Percentiles rank a stretch among this genome's conserved stretches.
phyloP scores from a whole-genome alignment of 2,797 vertebrate species.

The Notoglanidium macrostoma region DNA sequence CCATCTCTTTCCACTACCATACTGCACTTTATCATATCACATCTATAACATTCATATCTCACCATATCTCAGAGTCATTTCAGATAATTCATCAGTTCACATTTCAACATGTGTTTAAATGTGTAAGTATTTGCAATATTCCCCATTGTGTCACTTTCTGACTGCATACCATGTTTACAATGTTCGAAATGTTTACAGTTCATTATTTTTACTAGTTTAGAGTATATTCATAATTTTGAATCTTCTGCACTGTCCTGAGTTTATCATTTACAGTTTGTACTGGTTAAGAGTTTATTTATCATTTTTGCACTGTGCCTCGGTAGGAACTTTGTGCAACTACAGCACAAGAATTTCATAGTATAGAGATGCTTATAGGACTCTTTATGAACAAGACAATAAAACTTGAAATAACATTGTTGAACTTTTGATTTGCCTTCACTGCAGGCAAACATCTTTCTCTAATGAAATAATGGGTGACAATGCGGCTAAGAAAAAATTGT shows the following conservation, averaged over 20 bases:
- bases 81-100: neutral
- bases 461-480: neutral
- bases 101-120: neutral
- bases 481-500: neutral
- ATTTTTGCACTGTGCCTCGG: neutral
- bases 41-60: neutral
- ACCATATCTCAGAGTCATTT: neutral
- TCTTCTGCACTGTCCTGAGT: no score
- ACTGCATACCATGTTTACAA: neutral
- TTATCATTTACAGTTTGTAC: neutral
- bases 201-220: neutral
- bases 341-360: neutral
- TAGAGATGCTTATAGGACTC: neutral
- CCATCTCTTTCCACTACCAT: neutral
- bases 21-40: neutral
- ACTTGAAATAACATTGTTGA: neutral
- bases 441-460: neutral
- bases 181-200: neutral
- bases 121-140: neutral
- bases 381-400: neutral
- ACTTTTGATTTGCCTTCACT: neutral
- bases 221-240: neutral
- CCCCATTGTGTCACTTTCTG: neutral
- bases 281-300: neutral
- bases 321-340: neutral